Percentiles rank a stretch among this genome's conserved stretches.
Conservation (phyloP, 2,113 vertebrate species). For the Oreotrochilus melanogaster region DNA sequence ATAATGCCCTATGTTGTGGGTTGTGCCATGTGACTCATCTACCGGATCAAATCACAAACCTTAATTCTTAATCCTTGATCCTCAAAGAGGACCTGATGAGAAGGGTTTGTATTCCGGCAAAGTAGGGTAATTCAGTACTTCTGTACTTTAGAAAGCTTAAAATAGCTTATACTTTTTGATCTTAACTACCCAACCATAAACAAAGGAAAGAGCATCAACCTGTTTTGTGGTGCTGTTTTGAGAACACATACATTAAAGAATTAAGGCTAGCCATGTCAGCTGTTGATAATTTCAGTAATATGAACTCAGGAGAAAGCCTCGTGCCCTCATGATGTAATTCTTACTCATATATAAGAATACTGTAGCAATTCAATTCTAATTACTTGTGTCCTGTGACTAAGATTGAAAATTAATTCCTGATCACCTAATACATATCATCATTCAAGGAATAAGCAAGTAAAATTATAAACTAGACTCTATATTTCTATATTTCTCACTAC, state of each 20-base stretch:
- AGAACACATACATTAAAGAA: neutral
- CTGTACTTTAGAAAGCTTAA: neutral
- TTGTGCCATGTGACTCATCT: neutral
- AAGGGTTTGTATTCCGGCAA: neutral
- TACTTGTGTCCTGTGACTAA: neutral
- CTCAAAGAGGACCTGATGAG: neutral
- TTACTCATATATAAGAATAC: neutral
- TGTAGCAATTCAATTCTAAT: neutral
- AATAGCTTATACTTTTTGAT: neutral
- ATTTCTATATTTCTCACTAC: neutral
- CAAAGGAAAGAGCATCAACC: neutral
- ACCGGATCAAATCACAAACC: neutral
- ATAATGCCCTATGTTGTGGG: fast-evolving
- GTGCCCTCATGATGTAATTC: neutral
- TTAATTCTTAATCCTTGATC: neutral
- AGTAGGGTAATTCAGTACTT: neutral
- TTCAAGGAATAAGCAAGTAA: neutral
- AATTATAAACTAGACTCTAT: neutral
- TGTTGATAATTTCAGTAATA: neutral
- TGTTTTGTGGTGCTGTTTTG: neutral
- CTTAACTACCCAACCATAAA: neutral
- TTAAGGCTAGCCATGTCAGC: neutral
- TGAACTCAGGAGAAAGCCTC: neutral
- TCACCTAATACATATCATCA: neutral
- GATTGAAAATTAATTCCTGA: neutral